A percentile compares a stretch with the other conserved stretches of the same genome.
Evolutionary conservation across 2,797 vertebrate genomes (phyloP).

Genomic region (Hyperoplus lanceolatus): DNA sequence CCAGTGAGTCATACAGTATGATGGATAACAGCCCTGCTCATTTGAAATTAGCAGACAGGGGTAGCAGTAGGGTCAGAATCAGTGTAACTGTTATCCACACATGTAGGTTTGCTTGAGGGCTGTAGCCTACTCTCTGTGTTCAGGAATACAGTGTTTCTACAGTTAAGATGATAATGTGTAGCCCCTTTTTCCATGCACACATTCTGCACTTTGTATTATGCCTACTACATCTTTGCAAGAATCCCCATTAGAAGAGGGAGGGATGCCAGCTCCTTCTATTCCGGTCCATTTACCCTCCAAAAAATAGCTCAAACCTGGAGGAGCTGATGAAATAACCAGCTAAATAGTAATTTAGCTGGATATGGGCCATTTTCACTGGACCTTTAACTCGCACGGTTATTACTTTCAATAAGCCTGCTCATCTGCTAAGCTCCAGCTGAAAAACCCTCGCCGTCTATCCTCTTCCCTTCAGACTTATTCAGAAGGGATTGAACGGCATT

Average conservation of each 20-base stretch:
- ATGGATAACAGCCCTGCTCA: constrained; percentile 80
- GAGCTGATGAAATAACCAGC: constrained; percentile 88
- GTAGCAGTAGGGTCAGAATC: constrained; percentile 75
- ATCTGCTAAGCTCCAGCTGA: constrained; percentile 46
- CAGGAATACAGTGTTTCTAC: not conserved
- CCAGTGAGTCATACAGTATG: constrained; percentile 74
- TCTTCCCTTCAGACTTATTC: constrained; percentile 56
- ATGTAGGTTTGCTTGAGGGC: not conserved
- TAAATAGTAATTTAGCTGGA: constrained; percentile 54
- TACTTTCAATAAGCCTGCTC: constrained; percentile 62
- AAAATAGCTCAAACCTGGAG: constrained; percentile 87
- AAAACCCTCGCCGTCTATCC: constrained; percentile 41
- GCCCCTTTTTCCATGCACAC: not conserved
- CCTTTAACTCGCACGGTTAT: constrained; percentile 58
- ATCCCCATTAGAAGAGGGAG: constrained; percentile 77
- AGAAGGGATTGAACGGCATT: constrained; percentile 48
- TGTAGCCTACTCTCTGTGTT: constrained; percentile 1
- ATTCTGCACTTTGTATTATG: constrained; percentile 1
- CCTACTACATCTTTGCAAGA: constrained; percentile 43
- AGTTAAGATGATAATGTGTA: not conserved
- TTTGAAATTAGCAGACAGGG: constrained; percentile 73
- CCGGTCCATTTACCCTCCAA: constrained; percentile 88
- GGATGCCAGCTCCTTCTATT: constrained; percentile 86
- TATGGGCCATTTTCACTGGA: constrained; percentile 47
- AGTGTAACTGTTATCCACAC: not conserved